A percentile compares a stretch with the other conserved stretches of the same genome.
phyloP scores from a whole-genome alignment of 2,888 invertebrate species.

The Aproaerema taeniolella region DNA sequence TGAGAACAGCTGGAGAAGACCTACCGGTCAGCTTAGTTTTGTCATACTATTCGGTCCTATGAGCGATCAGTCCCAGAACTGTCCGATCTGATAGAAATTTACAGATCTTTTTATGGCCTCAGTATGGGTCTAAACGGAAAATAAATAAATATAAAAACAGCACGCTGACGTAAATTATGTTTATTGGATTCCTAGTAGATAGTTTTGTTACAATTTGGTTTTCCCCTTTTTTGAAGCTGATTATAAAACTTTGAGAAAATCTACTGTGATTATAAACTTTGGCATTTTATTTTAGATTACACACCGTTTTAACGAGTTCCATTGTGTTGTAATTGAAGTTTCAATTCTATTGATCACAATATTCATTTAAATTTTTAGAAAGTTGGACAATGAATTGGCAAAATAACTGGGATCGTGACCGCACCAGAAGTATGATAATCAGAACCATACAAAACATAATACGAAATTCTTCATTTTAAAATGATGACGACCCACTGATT shows the following conservation, averaged over 20 bases:
- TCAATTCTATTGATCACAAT: constrained; percentile 25
- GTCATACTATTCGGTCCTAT: constrained; percentile 37
- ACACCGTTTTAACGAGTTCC: constrained; percentile 31
- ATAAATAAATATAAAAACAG: constrained; percentile 65
- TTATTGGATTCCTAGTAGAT: constrained; percentile 50
- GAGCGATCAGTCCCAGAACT: constrained; percentile 69
- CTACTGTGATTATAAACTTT: constrained; percentile 7
- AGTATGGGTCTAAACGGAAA: constrained; percentile 51
- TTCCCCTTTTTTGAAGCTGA: constrained; percentile 19
- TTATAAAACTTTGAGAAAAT: too few relatives aligned
- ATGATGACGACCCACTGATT: too few relatives aligned
- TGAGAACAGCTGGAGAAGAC: not conserved
- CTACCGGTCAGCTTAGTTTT: constrained; percentile 1
- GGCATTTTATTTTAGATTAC: constrained; percentile 8
- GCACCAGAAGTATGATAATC: constrained; percentile 15
- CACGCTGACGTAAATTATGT: constrained; percentile 58
- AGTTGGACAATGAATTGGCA: constrained; percentile 38
- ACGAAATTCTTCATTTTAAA: constrained; percentile 60
- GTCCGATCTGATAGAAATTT: constrained; percentile 60
- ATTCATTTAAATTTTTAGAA: constrained; percentile 28
- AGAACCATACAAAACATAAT: constrained; percentile 47
- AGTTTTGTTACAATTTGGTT: constrained; percentile 38
- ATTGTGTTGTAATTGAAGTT: constrained; percentile 35
- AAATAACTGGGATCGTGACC: constrained; percentile 21
- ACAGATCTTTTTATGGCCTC: constrained; percentile 63